Base-by-base conservation (phyloP, 2,113 vertebrate genomes). In the Calcarius ornatus region DNA sequence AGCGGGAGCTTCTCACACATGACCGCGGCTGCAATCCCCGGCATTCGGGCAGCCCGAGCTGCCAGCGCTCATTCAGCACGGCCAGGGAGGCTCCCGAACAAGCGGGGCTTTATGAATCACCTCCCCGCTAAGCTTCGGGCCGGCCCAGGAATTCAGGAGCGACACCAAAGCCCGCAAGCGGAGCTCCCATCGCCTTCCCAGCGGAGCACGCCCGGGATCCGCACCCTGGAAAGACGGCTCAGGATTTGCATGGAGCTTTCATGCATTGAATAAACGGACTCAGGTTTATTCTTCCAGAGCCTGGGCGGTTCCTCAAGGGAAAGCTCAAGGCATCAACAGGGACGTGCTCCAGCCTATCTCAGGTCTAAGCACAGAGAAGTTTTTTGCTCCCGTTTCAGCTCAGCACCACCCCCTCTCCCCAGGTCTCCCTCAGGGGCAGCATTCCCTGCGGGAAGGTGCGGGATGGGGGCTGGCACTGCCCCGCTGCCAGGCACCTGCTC, bases 41-140 rank as follows among this genome's bases (percentile, higher is more conserved):
- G 86, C 91, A 94, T 87, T 63, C 15, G 38, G 54, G 84, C 69
- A 76, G 63, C 28, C 45, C 12, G 13, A 13, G 75, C 21, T 37
- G 72, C 66, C 93, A 75, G 90, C 2, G 82, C 76, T 68, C 94
- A 93, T 92, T 96, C 80, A 94, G 77, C 69, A 6, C 37, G 2
- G n/a, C 27, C 35, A 4, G 65, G 57, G 63, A 88, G 77, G 11
- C 73, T 95, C 78, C 91, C 30, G 20, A 95, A 95, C 95, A 95
- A 94, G 92, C 69, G 5, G 53, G 65, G 65, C 91, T 95, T 95
- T 95, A 84, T 95, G 83, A 81, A 95, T 94, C 86, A 35, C 63
- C 90, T 71, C 69, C 85, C 86, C 2, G 42, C 12, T 68, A 24
- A 76, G 88, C 79, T 71, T 24, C 18, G 13, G 76, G 53, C 60